Base-by-base conservation (phyloP, 2,797 vertebrate species). In the Eidolon dupreanum region DNA sequence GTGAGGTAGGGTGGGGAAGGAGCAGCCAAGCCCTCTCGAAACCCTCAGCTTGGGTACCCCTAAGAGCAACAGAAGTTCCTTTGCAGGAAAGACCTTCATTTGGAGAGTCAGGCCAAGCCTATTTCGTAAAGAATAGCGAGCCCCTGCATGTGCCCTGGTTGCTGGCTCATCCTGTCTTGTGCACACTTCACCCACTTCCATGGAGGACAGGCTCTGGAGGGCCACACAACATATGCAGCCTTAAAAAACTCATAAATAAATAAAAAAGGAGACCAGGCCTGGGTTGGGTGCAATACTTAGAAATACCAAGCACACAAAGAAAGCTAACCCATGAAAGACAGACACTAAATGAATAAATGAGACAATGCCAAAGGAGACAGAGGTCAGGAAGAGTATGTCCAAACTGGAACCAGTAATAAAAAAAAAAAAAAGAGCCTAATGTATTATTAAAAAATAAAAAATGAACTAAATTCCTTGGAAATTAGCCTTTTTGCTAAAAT, bases 71-170 rank as follows among this genome's bases (percentile, higher is more conserved):
- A 43, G 9, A 65, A 22, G 26, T 2, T 43, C 53, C 19, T n/a
- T 51, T 4, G 2, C 1, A 71, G 28, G 55, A 46, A 71, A 65
- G 20, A 7, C 3, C 17, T 0, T 26, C 2, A 0, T 55, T 31
- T 66, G 36, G 22, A 66, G 5, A 91, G 73, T 46, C 38, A 63
- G 41, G 17, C 13, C 49, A 28, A 28, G 61, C 9, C 38, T 28
- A 8, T 3, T n/a, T 36, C 16, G 3, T 7, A 3, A 46, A 53
- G 71, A 36, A 15, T 41, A 85, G 87, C 41, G 38, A 20, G 17
- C 8, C 28, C 31, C 43, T 24, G 15, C 8, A 10, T 26, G 31
- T 17, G 33, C 10, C 1, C 36, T 10, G 28, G 36, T 12, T 12
- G 36, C 36, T 49, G 79, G 49, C 55, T 78, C 74, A 33, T 24